phyloP scores from a whole-genome alignment of 2,113 vertebrate species.

The Eretmochelys imbricata region DNA sequence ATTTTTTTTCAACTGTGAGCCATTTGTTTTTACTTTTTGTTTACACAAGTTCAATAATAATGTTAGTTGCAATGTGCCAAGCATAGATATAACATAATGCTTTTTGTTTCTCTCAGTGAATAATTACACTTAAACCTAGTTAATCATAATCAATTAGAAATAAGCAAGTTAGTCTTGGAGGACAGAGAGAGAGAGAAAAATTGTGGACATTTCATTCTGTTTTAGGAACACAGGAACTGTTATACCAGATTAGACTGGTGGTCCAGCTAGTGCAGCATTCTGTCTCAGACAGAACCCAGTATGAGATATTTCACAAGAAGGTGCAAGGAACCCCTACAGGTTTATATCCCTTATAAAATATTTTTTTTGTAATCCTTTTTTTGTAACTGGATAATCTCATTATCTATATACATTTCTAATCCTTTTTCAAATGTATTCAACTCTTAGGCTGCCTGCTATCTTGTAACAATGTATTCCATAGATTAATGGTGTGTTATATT shows the following conservation, averaged over 20 bases:
- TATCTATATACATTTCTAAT: neutral
- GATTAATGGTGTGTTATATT: neutral
- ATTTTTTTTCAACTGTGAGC: neutral
- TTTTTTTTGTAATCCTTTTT: neutral
- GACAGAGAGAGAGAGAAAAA: neutral
- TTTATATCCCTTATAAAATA: neutral
- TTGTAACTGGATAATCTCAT: neutral
- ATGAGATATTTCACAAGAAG: neutral
- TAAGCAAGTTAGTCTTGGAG: conserved; percentile 34
- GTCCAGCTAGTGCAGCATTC: neutral
- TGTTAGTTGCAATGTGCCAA: conserved; percentile 9
- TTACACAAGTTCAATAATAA: conserved; percentile 25
- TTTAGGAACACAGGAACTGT: neutral
- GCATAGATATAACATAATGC: conserved; percentile 4
- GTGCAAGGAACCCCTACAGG: neutral
- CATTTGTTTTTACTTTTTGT: neutral
- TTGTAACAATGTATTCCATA: neutral
- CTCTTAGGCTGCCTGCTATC: neutral
- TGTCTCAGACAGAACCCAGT: neutral
- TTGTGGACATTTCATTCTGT: conserved; percentile 8
- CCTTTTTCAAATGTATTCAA: neutral
- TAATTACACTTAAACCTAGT: conserved; percentile 52
- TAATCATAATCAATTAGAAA: conserved; percentile 57
- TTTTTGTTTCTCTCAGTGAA: conserved; percentile 44
- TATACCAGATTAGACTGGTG: neutral